Evolutionary conservation across 2,888 invertebrate genomes (phyloP).

Genomic region (Cheilosia impressa): DNA sequence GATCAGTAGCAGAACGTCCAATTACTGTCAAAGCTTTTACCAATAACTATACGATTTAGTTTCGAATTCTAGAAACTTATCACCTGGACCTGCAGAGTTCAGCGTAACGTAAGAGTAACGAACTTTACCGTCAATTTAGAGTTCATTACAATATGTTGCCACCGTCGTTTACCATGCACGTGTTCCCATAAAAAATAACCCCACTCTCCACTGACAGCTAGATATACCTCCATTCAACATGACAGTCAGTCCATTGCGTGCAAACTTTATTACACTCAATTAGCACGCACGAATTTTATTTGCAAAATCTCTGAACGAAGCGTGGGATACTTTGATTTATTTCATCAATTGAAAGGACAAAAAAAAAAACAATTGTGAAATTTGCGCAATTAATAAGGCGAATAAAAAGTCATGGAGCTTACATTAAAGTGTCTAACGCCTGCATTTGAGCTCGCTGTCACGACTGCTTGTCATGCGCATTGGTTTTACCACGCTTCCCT

Average conservation of each 20-base stretch:
- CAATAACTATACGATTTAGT: no score
- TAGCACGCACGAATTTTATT: constrained; percentile 34
- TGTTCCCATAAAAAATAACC: constrained; percentile 9
- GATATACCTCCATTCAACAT: neutral
- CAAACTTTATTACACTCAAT: constrained; percentile 35
- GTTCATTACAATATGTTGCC: no score
- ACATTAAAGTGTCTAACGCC: constrained; percentile 16
- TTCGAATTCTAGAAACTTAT: no score
- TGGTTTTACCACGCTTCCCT: constrained; percentile 7
- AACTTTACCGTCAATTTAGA: no score
- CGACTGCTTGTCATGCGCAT: constrained; percentile 34
- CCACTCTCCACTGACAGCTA: neutral
- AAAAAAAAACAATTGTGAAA: constrained; percentile 45
- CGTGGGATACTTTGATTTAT: constrained; percentile 42
- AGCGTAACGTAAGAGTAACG: no score
- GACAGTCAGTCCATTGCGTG: constrained; percentile 40
- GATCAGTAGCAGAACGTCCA: no score
- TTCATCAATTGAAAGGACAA: constrained; percentile 23
- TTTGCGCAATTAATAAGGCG: constrained; percentile 48
- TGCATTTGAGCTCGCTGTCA: constrained; percentile 22
- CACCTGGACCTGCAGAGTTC: no score
- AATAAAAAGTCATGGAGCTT: constrained; percentile 36
- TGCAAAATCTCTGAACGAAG: neutral
- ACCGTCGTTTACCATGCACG: neutral
- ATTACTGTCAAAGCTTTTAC: no score